phyloP scores from a whole-genome alignment of 53 echinoderm and acorn worm genomes.

The Apostichopus leukothele region DNA sequence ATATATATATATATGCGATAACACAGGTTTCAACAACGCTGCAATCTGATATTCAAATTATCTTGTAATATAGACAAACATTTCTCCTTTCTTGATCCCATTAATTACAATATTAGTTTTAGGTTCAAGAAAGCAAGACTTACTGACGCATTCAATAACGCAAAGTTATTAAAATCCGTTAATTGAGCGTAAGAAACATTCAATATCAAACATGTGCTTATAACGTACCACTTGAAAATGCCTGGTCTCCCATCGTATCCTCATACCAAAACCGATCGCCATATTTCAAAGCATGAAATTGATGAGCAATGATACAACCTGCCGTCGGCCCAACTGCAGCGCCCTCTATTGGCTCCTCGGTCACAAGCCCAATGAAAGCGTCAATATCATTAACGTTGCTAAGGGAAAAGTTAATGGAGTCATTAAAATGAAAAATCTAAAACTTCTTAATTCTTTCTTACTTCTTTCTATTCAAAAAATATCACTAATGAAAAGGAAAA shows the following conservation, averaged over 20 bases:
- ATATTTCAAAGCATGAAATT: constrained; percentile 69
- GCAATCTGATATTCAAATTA: not conserved
- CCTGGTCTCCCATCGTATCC: constrained; percentile 60
- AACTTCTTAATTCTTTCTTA: constrained; percentile 55
- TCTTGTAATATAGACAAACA: not conserved
- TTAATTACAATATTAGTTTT: too few relatives aligned
- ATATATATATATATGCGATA: too few relatives aligned
- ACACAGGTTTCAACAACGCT: too few relatives aligned
- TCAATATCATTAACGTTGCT: constrained; percentile 67
- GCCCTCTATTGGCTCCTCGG: constrained; percentile 61
- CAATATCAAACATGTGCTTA: too few relatives aligned
- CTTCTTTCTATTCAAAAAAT: constrained; percentile 60
- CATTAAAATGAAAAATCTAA: too few relatives aligned
- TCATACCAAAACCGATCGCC: constrained; percentile 89
- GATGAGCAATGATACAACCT: constrained; percentile 60
- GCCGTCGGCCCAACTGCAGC: constrained; percentile 74
- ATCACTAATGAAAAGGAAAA: not conserved
- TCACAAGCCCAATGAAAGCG: constrained; percentile 67
- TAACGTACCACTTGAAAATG: constrained; percentile 33
- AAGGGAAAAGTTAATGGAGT: not conserved
- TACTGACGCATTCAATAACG: constrained; percentile 44
- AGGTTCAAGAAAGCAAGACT: not conserved
- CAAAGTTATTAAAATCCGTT: too few relatives aligned
- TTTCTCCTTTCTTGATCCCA: not conserved
- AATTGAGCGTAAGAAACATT: too few relatives aligned